These are phyloP conservation scores for Leptinotarsa lineolata DNA, from an alignment of 1,140 invertebrate species.

Conservation along the genomic window DNA sequence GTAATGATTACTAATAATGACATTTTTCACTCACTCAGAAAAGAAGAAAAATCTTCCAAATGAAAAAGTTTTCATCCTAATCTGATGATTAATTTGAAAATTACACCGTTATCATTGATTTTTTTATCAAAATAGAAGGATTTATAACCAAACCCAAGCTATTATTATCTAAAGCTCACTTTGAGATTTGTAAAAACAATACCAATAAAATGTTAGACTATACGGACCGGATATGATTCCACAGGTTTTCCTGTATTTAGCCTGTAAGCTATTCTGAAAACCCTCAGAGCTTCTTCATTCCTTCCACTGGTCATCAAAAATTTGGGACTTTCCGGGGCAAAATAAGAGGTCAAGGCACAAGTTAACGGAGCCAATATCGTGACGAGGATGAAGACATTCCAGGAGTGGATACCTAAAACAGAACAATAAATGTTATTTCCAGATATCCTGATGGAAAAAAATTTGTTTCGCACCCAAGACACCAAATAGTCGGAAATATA, in stretches of 20 bases:
- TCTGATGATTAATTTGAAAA: no score
- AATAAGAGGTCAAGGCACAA: constrained; percentile 63
- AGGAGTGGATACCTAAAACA: constrained; percentile 62
- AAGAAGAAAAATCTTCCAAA: no score
- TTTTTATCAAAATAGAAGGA: no score
- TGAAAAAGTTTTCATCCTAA: no score
- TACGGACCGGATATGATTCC: constrained; percentile 65
- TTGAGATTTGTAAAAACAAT: no score
- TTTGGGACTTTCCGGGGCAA: constrained; percentile 75
- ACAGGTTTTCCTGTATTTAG: constrained; percentile 64
- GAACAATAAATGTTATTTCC: constrained; percentile 1
- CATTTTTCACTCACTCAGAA: no score
- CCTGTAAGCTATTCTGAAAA: constrained; percentile 64
- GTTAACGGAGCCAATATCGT: constrained; percentile 70
- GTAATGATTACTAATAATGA: no score
- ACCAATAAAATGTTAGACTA: no score
- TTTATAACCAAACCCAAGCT: no score
- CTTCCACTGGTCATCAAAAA: constrained; percentile 74
- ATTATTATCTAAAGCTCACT: no score
- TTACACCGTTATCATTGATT: no score
- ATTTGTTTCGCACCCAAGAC: constrained; percentile 14
- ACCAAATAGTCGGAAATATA: constrained; percentile 25
- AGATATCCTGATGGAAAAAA: constrained; percentile 16
- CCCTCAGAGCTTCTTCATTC: constrained; percentile 66
- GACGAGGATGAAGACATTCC: constrained; percentile 74